A percentile compares a stretch with the other conserved stretches of the same genome.
These are phyloP conservation scores for Bombyx huttoni DNA, from an alignment of 2,888 invertebrate species.

Conservation along the genomic window DNA sequence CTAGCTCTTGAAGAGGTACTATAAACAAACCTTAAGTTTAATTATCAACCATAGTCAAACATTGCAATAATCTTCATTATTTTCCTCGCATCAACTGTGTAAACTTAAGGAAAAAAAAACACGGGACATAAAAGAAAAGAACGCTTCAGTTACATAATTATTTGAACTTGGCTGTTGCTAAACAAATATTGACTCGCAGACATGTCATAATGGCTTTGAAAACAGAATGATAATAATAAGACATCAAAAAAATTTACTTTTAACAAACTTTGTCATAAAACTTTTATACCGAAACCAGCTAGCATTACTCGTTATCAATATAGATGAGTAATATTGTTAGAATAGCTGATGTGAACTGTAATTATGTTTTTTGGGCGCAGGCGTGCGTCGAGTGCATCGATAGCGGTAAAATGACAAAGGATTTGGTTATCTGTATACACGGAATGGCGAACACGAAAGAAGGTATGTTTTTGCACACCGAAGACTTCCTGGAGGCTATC, in stretches of 20 bases:
- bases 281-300: too few species aligned
- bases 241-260: too few species aligned
- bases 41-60: background rate
- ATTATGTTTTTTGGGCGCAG: constrained; percentile 17
- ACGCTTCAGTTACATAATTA: background rate
- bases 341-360: background rate
- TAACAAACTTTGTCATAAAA: too few species aligned
- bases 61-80: background rate
- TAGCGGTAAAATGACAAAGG: constrained; percentile 89
- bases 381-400: constrained; percentile 89
- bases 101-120: background rate
- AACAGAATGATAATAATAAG: too few species aligned
- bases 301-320: too few species aligned
- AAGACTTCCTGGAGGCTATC: constrained; percentile 89
- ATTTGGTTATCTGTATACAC: constrained; percentile 89
- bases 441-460: constrained; percentile 86
- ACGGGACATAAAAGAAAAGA: background rate
- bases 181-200: background rate
- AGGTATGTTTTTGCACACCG: constrained; percentile 86
- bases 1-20: constrained; percentile 76
- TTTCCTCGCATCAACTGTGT: background rate
- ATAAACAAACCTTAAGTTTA: background rate
- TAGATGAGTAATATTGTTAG: too few species aligned
- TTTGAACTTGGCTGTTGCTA: background rate
- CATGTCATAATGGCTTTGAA: too few species aligned